Evolutionary conservation across 2,888 invertebrate genomes (phyloP).

Genomic region (Andrena marginata): DNA sequence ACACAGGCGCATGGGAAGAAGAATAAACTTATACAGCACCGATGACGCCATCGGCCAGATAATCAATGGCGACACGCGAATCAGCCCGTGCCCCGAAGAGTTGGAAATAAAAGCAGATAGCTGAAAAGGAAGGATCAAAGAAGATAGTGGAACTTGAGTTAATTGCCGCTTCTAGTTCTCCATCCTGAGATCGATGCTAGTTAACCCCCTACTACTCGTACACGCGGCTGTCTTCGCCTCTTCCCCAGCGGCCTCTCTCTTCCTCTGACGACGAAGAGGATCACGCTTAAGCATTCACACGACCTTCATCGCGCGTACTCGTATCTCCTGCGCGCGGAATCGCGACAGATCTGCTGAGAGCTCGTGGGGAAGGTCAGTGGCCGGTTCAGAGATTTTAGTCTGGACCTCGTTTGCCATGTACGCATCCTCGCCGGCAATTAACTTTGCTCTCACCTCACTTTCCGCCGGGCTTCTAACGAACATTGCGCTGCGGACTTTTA

Average conservation of each 20-base stretch:
- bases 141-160: slow-evolving; percentile 56
- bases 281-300: slow-evolving; percentile 60
- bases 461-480: too few species aligned
- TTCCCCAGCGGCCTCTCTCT: slow-evolving; percentile 44
- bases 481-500: not conserved
- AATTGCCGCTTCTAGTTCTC: slow-evolving; percentile 69
- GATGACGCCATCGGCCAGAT: not conserved
- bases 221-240: slow-evolving; percentile 31
- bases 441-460: slow-evolving; percentile 2
- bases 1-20: too few species aligned
- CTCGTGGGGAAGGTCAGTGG: slow-evolving; percentile 53
- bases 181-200: slow-evolving; percentile 67
- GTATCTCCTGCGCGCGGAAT: slow-evolving; percentile 51
- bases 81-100: not conserved
- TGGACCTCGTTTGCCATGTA: slow-evolving; percentile 14
- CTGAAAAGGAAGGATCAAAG: slow-evolving; percentile 29
- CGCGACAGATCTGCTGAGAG: slow-evolving; percentile 35
- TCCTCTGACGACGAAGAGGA: slow-evolving; percentile 36
- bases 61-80: slow-evolving; percentile 7
- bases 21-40: not conserved
- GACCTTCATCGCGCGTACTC: slow-evolving; percentile 55
- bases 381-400: slow-evolving; percentile 51
- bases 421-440: slow-evolving; percentile 28
- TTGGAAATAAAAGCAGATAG: not conserved
- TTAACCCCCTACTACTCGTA: slow-evolving; percentile 56